These are phyloP conservation scores for Orthonevra nobilis DNA, from an alignment of 2,888 invertebrate species.

Conservation along the genomic window DNA sequence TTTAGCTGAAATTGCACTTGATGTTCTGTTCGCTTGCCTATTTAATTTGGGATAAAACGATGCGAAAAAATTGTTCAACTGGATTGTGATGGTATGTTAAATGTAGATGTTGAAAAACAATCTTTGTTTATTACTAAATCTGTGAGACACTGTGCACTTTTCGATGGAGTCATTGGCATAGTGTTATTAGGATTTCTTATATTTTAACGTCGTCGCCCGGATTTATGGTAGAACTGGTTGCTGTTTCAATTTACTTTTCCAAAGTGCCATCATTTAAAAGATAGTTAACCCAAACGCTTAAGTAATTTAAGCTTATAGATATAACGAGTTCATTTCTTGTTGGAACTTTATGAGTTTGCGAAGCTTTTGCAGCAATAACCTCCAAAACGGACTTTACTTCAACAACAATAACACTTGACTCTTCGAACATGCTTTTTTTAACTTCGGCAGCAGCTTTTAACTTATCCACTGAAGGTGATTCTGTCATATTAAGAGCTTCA, in stretches of 20 bases:
- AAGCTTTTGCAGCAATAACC: conserved; percentile 11
- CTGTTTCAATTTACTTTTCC: neutral
- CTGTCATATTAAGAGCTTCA: neutral
- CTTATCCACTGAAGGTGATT: neutral
- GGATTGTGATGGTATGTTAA: neutral
- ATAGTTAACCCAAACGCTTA: neutral
- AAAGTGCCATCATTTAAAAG: neutral
- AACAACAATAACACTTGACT: conserved; percentile 10
- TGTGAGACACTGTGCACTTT: neutral
- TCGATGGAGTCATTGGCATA: neutral
- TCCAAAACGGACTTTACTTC: conserved; percentile 12
- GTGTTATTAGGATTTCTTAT: neutral
- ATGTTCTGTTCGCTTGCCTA: conserved; percentile 15
- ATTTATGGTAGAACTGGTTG: neutral
- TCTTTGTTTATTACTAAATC: neutral
- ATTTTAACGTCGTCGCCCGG: neutral
- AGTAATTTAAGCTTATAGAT: conserved; percentile 2
- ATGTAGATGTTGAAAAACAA: conserved; percentile 6
- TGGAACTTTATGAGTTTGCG: neutral
- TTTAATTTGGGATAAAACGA: neutral
- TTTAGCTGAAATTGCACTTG: conserved; percentile 28
- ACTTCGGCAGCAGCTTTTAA: conserved; percentile 7
- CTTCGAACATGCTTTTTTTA: neutral
- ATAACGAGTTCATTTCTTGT: neutral
- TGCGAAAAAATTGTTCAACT: conserved; percentile 6